Evolutionary conservation across 2,113 vertebrate genomes (phyloP).

Genomic region (Syngnathus typhle): DNA sequence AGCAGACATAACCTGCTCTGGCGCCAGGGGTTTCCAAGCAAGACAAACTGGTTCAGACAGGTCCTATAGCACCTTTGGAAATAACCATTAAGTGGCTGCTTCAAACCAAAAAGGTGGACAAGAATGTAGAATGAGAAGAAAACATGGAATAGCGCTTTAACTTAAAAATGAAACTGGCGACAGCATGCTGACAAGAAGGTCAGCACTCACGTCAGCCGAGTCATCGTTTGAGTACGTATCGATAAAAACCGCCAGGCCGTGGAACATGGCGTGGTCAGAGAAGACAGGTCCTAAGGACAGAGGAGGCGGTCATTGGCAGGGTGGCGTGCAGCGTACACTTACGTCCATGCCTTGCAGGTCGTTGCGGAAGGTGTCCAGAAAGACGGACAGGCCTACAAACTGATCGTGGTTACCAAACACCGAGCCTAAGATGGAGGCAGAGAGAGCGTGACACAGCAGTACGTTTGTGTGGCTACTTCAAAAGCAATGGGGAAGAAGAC

Average conservation of each 20-base stretch:
- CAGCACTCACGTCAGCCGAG: slow-evolving; percentile 81
- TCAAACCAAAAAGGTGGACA: background rate
- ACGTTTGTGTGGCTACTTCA: background rate
- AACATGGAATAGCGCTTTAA: background rate
- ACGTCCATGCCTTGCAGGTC: slow-evolving; percentile 77
- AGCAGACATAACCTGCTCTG: too few relatives aligned
- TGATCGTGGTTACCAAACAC: slow-evolving; percentile 75
- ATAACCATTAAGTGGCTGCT: background rate
- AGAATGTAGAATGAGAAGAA: background rate
- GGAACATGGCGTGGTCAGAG: slow-evolving; percentile 91
- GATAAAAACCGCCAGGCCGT: slow-evolving; percentile 91
- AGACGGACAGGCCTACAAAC: slow-evolving; percentile 73
- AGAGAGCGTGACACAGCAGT: slow-evolving; percentile 54
- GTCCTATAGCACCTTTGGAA: background rate
- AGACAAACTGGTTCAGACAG: background rate
- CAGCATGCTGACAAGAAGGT: slow-evolving; percentile 29
- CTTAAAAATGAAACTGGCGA: slow-evolving; percentile 13
- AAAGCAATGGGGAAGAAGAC: background rate
- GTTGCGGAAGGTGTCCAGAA: slow-evolving; percentile 79
- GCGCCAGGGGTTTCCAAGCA: too few relatives aligned
- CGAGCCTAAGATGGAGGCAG: slow-evolving; percentile 70
- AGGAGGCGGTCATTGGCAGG: slow-evolving; percentile 43
- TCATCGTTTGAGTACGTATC: slow-evolving; percentile 97
- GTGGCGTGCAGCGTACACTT: slow-evolving; percentile 50
- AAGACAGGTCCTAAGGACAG: slow-evolving; percentile 84